phyloP scores from a whole-genome alignment of 1,140 invertebrate genomes.

The Oedothorax gibbosus region DNA sequence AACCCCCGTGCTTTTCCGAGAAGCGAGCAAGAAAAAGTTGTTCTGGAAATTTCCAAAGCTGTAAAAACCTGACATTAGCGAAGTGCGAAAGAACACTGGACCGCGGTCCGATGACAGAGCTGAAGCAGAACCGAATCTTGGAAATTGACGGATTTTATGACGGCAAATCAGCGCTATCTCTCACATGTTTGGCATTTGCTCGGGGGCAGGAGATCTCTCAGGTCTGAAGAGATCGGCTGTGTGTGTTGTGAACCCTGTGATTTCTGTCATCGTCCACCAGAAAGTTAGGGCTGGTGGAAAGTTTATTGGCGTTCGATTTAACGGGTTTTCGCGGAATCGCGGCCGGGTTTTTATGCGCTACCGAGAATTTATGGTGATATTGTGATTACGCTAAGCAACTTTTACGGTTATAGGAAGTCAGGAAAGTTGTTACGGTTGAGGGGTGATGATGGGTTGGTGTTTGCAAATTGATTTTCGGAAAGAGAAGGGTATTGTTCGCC shows the following conservation, averaged over 20 bases:
- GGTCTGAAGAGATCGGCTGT: no score
- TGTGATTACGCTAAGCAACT: slow-evolving; percentile 1
- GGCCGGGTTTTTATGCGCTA: neutral
- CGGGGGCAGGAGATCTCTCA: no score
- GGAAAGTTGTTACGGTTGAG: neutral
- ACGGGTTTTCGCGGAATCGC: neutral
- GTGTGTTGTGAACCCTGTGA: no score
- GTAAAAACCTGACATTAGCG: slow-evolving; percentile 1
- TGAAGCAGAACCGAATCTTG: neutral
- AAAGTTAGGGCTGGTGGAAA: neutral
- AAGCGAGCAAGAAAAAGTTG: no score
- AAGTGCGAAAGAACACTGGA: neutral
- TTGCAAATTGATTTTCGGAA: neutral
- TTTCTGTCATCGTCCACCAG: neutral
- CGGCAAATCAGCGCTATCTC: neutral
- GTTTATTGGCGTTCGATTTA: neutral
- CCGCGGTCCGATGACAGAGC: neutral
- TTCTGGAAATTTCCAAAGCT: no score
- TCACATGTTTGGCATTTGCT: neutral
- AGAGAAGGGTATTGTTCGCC: neutral
- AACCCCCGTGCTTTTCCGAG: no score
- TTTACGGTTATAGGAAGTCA: neutral
- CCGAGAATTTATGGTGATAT: neutral
- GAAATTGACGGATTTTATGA: neutral
- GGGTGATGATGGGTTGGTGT: neutral